Percentiles rank a stretch among this genome's conserved stretches.
Evolutionary conservation across 53 echinoderm and acorn worm genomes (phyloP).

Genomic region (Echinarachnius parma): DNA sequence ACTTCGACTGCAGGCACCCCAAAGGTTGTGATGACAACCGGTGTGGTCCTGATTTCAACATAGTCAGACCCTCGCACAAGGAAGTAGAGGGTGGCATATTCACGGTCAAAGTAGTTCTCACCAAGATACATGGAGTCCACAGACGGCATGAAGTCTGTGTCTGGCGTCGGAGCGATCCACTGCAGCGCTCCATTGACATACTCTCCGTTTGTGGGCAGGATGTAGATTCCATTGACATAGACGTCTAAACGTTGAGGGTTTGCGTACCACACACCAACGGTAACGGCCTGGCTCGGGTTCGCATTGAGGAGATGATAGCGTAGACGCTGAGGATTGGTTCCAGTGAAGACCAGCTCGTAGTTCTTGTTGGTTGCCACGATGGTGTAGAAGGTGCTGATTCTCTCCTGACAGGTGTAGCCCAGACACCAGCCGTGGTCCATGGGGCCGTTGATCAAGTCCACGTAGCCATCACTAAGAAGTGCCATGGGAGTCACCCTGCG

Average conservation of each 20-base stretch:
- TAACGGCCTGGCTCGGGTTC: slow-evolving; percentile 46
- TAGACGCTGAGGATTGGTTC: slow-evolving; percentile 75
- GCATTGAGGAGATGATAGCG: slow-evolving; percentile 75
- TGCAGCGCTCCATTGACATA: slow-evolving; percentile 46
- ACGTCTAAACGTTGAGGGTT: slow-evolving; percentile 80
- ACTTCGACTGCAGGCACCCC: slow-evolving; percentile 71
- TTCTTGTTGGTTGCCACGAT: slow-evolving; percentile 58
- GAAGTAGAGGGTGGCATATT: slow-evolving; percentile 56
- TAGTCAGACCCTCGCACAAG: slow-evolving; percentile 47
- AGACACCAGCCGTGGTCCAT: slow-evolving; percentile 85
- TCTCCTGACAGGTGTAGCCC: slow-evolving; percentile 90
- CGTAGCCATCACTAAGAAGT: slow-evolving; percentile 57
- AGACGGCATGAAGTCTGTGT: slow-evolving; percentile 48
- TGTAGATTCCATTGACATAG: slow-evolving; percentile 69
- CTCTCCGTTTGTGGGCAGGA: slow-evolving; percentile 66
- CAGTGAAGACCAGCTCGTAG: slow-evolving; percentile 73
- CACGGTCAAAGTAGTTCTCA: slow-evolving; percentile 82
- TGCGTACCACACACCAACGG: slow-evolving; percentile 70
- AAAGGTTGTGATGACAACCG: slow-evolving; percentile 77
- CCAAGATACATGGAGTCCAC: slow-evolving; percentile 52
- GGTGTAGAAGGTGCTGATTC: slow-evolving; percentile 79
- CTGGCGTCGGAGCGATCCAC: slow-evolving; percentile 32
- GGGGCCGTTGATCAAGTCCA: slow-evolving; percentile 89
- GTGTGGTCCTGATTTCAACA: slow-evolving; percentile 71
- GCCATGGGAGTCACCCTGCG: slow-evolving; percentile 76